A percentile compares a stretch with the other conserved stretches of the same genome.
Evolutionary conservation across 2,888 invertebrate genomes (phyloP).

Genomic region (Ametastegia equiseti): DNA sequence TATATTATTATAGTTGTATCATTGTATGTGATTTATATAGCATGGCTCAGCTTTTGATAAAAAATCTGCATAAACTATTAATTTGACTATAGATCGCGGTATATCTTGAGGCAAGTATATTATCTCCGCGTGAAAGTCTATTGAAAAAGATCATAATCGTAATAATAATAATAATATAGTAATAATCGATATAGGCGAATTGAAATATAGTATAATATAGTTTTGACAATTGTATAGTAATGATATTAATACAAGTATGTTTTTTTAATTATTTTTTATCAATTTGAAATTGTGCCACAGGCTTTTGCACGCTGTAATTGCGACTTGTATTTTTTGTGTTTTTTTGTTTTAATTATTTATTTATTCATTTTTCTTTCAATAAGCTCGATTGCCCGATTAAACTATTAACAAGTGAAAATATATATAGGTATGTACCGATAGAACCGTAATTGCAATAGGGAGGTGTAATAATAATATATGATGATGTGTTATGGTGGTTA

Average conservation of each 20-base stretch:
- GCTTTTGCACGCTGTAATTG: slow-evolving; percentile 19
- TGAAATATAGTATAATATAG: slow-evolving; percentile 8
- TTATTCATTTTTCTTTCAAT: no score
- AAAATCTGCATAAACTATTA: slow-evolving; percentile 7
- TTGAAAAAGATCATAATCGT: not conserved
- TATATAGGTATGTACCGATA: slow-evolving; percentile 12
- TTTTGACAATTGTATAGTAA: slow-evolving; percentile 19
- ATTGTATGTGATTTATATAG: not conserved
- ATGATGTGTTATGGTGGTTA: slow-evolving; percentile 44
- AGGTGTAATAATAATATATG: not conserved
- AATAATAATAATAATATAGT: no score
- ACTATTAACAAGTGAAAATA: not conserved
- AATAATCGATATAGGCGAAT: not conserved
- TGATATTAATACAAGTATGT: no score
- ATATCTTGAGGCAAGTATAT: not conserved
- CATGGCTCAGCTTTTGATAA: not conserved
- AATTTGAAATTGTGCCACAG: slow-evolving; percentile 35
- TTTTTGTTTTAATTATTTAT: no score
- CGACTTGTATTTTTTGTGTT: not conserved
- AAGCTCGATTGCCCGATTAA: slow-evolving; percentile 39
- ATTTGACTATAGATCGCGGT: not conserved
- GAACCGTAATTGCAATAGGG: slow-evolving; percentile 34
- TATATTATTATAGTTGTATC: not conserved
- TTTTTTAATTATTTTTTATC: slow-evolving; percentile 22
- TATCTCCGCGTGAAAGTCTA: not conserved